Conservation (phyloP, 2,888 invertebrate genomes). For the Orthosia gothica region DNA sequence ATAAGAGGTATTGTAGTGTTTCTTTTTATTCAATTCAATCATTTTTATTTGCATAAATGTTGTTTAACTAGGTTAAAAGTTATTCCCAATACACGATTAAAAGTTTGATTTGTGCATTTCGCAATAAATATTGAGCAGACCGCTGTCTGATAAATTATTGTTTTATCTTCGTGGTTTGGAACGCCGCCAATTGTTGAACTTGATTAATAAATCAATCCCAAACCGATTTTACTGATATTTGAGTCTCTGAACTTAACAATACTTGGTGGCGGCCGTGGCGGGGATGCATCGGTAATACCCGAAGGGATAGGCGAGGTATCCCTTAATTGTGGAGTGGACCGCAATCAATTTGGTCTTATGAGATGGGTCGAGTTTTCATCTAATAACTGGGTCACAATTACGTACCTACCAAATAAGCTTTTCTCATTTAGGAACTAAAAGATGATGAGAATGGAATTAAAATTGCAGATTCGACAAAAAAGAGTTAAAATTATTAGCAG, state of each 20-base stretch:
- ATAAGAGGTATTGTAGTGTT: background rate
- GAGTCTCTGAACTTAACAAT: slow-evolving; percentile 11
- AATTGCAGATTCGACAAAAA: background rate
- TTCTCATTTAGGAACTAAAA: background rate
- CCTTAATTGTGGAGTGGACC: too few species aligned
- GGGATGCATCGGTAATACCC: too few species aligned
- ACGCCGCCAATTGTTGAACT: slow-evolving; percentile 28
- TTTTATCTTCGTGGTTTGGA: slow-evolving; percentile 46
- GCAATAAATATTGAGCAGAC: slow-evolving; percentile 32
- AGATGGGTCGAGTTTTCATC: background rate
- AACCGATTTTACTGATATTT: slow-evolving; percentile 13
- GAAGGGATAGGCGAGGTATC: too few species aligned
- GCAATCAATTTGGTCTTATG: too few species aligned
- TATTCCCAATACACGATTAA: slow-evolving; percentile 14
- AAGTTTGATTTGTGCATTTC: slow-evolving; percentile 36
- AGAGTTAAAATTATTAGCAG: slow-evolving; percentile 4
- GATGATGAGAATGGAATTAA: background rate
- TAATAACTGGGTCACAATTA: background rate
- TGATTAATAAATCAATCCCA: slow-evolving; percentile 36
- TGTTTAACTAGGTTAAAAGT: background rate
- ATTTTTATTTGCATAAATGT: background rate
- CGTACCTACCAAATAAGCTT: background rate
- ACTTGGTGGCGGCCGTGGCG: background rate
- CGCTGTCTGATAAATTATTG: slow-evolving; percentile 37
- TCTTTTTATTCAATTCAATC: too few species aligned